Percentiles rank a stretch among this genome's conserved stretches.
phyloP scores from a whole-genome alignment of 2,888 invertebrate genomes.

The Eugnorisma glareosa region DNA sequence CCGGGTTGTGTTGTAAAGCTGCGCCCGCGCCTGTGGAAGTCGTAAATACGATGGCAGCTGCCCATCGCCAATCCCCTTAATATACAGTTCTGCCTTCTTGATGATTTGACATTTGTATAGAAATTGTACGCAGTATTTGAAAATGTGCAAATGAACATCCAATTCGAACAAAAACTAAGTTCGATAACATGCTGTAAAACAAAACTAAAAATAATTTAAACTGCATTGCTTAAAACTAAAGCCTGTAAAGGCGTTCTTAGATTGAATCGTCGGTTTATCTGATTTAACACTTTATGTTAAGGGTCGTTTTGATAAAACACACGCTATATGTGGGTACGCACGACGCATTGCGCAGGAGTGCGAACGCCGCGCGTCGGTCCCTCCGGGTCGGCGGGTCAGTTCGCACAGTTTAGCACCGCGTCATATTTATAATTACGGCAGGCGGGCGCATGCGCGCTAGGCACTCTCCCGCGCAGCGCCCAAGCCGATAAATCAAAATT shows the following conservation, averaged over 20 bases:
- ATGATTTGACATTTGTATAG: conserved; percentile 82
- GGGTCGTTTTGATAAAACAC: conserved; percentile 65
- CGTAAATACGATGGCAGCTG: conserved; percentile 86
- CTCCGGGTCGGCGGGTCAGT: conserved; percentile 84
- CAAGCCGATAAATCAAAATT: conserved; percentile 90
- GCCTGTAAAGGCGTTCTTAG: conserved; percentile 42
- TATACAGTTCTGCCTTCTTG: conserved; percentile 70
- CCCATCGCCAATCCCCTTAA: conserved; percentile 73
- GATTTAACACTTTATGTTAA: conserved; percentile 64
- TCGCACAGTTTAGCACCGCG: conserved; percentile 90
- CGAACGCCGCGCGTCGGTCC: conserved; percentile 70
- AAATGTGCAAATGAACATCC: conserved; percentile 66
- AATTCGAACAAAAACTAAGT: conserved; percentile 43
- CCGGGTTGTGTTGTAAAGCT: conserved; percentile 79
- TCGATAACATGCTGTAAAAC: conserved; percentile 32
- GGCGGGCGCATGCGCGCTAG: conserved; percentile 79
- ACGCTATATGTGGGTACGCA: conserved; percentile 61
- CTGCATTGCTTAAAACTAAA: conserved; percentile 46
- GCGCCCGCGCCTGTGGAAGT: conserved; percentile 82
- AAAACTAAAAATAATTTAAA: conserved; percentile 31
- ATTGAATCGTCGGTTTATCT: conserved; percentile 63
- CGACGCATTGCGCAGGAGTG: conserved; percentile 72
- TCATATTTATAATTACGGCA: conserved; percentile 90
- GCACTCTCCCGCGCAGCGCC: conserved; percentile 81
- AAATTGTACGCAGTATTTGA: conserved; percentile 62